A percentile compares a stretch with the other conserved stretches of the same genome.
phyloP scores from a whole-genome alignment of 2,888 invertebrate genomes.

The Loripinus fragilis region DNA sequence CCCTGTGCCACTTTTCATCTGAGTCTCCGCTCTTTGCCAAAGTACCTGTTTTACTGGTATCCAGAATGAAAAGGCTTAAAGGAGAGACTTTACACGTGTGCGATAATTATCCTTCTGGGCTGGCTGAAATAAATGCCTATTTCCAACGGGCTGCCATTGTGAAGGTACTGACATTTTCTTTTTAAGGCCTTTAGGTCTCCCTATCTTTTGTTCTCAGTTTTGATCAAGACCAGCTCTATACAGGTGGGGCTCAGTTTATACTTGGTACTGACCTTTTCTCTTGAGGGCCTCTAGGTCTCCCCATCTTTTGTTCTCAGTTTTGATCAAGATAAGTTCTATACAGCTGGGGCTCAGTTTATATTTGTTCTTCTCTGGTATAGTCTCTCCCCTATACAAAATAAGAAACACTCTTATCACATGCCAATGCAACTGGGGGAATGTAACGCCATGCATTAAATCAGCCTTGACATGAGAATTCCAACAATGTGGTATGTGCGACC shows the following conservation, averaged over 20 bases:
- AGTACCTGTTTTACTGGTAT: no score
- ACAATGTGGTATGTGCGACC: no score
- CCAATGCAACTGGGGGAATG: no score
- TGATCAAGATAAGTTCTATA: constrained; percentile 77
- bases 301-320: constrained; percentile 73
- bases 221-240: constrained; percentile 77
- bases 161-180: constrained; percentile 71
- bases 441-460: no score
- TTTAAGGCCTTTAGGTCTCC: constrained; percentile 74
- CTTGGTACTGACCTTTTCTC: constrained; percentile 69
- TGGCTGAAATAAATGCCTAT: no score
- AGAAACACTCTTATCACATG: background rate
- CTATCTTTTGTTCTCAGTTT: constrained; percentile 73
- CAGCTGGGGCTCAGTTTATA: constrained; percentile 63
- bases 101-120: no score
- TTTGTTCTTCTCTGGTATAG: constrained; percentile 72
- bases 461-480: no score
- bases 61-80: no score
- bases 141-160: no score
- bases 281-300: constrained; percentile 74
- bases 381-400: constrained; percentile 68
- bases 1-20: no score
- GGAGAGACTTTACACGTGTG: no score
- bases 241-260: constrained; percentile 13
- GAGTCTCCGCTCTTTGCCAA: no score